Evolutionary conservation across 2,113 vertebrate genomes (phyloP), one percentile per base, ranked within the genome.

Genomic region (Dipodomys spectabilis): DNA sequence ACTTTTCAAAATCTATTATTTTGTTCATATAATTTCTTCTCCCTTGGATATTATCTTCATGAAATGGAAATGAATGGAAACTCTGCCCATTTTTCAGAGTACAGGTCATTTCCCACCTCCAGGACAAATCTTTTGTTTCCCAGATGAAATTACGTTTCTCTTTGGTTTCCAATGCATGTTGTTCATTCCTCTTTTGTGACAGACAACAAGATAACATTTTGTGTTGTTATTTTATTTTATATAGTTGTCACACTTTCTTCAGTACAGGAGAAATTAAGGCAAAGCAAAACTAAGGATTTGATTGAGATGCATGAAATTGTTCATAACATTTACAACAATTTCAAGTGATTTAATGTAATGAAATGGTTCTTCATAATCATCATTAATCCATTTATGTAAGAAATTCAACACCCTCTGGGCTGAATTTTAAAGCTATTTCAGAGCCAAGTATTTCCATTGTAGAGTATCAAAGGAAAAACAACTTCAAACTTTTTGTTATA

Each of bases 331-430:
- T 49, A 49, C 12, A 49, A 49, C 49, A 49, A 49, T 49, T 91
- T 74, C n/a, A 87, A 78, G 49, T 91, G 32, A 85, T 30, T n/a
- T 88, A 90, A 91, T 30, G 35, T 88, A 90, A 91, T 86, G 72
- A 94, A 81, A 75, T 80, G 15, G 6, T 18, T 93, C 25, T 86
- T 77, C 67, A 77, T 23, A 13, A 49, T 49, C 16, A 92, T 95
- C 74, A 53, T 15, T 32, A 87, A 86, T 53, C 5, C 27, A 73
- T 53, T 49, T 86, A 89, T 28, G 9, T 88, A 91, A 87, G 19
- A 95, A 84, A 94, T 85, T 90, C 57, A 80, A 82, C 7, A 79
- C 1, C 35, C 32, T 77, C 20, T 84, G 57, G 53, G 84, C 4
- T 35, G 25, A 68, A 15, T 53, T 91, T 86, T 79, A 77, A 53